phyloP scores from a whole-genome alignment of 1,140 invertebrate genomes.

The Eueides isabella region DNA sequence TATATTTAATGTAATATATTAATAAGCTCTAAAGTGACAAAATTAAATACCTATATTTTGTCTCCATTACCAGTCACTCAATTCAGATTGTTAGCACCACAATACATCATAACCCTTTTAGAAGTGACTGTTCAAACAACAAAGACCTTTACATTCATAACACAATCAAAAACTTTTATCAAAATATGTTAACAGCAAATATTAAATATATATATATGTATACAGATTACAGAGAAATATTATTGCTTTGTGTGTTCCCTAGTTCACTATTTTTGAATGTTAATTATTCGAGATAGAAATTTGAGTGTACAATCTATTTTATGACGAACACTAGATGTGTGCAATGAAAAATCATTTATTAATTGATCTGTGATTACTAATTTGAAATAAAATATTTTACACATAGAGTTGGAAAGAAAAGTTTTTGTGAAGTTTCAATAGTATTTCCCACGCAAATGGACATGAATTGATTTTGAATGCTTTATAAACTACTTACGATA shows the following conservation, averaged over 20 bases:
- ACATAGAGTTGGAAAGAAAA: background rate
- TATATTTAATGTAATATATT: slow-evolving; percentile 77
- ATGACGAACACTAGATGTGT: background rate
- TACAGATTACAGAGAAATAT: slow-evolving; percentile 55
- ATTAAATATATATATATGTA: slow-evolving; percentile 38
- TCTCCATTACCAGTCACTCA: slow-evolving; percentile 67
- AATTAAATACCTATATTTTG: slow-evolving; percentile 72
- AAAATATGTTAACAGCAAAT: slow-evolving; percentile 48
- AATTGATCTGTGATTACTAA: background rate
- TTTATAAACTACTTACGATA: slow-evolving; percentile 25
- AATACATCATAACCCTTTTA: slow-evolving; percentile 63
- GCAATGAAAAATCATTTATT: background rate
- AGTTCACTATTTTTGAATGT: slow-evolving; percentile 39
- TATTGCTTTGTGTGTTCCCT: slow-evolving; percentile 57
- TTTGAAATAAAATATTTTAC: background rate
- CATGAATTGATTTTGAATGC: slow-evolving; percentile 26
- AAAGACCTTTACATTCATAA: slow-evolving; percentile 35
- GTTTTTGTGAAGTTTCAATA: background rate
- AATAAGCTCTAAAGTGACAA: slow-evolving; percentile 81
- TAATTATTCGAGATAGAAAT: slow-evolving; percentile 41
- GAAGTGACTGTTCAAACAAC: slow-evolving; percentile 58
- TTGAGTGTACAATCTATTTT: slow-evolving; percentile 8
- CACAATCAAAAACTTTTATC: slow-evolving; percentile 40
- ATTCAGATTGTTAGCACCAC: slow-evolving; percentile 75
- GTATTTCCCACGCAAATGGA: slow-evolving; percentile 12